phyloP scores from a whole-genome alignment of 2,797 vertebrate species.

The Hybognathus amarus region DNA sequence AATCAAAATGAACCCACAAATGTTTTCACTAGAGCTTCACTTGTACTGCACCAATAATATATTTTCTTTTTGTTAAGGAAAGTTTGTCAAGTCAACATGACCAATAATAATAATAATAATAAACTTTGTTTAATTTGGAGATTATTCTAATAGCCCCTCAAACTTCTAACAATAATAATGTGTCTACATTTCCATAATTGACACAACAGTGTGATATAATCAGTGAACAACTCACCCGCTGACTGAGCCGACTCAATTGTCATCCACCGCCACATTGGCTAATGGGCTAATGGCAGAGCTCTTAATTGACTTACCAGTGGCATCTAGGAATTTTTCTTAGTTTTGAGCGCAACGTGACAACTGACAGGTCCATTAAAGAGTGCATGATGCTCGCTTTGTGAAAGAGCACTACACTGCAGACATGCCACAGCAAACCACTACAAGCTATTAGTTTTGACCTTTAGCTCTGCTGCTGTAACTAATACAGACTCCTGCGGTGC shows the following conservation, averaged over 20 bases:
- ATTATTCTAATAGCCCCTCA: not conserved
- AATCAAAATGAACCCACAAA: not conserved
- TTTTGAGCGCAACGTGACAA: conserved; percentile 42
- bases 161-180: not conserved
- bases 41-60: not conserved
- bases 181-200: not conserved
- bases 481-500: conserved; percentile 39
- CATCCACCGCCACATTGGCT: conserved; percentile 28
- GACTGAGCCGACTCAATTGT: conserved; percentile 8
- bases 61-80: not conserved
- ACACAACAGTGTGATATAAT: conserved; percentile 19
- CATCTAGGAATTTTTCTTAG: conserved; percentile 33
- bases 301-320: conserved; percentile 47
- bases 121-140: not conserved
- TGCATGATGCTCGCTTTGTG: conserved; percentile 44
- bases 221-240: not conserved
- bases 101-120: not conserved
- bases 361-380: conserved; percentile 57
- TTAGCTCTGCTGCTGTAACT: conserved; percentile 51
- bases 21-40: not conserved
- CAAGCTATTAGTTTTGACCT: conserved; percentile 61
- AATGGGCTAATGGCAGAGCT: conserved; percentile 49
- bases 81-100: not conserved
- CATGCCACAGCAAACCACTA: conserved; percentile 42
- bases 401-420: conserved; percentile 35